Evolutionary conservation across 1,140 invertebrate species (phyloP), one percentile per base, ranked within the genome.

Genomic region (Ips typographus): DNA sequence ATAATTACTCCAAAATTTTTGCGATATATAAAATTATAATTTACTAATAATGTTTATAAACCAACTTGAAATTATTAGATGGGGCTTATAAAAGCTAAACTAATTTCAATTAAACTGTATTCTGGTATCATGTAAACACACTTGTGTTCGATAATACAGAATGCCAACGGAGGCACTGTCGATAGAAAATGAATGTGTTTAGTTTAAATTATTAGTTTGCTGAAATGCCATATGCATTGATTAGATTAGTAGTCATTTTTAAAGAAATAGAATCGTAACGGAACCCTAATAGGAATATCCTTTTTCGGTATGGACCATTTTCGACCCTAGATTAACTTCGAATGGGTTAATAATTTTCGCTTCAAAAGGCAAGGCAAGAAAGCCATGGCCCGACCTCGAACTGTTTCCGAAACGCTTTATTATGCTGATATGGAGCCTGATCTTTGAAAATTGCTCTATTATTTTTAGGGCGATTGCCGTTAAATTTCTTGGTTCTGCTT

Each of bases 331-430:
- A 67, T 67, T 67, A 67, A 67, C 65, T 67, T 59, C 58, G 65
- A 67, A 67, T 67, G 65, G 56, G 55, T 67, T 67, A 67, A 67
- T 67, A 59, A 67, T 59, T 67, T 67, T 67, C 65, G 64, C 53
- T 66, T 55, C 64, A 57, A 40, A 66, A 53, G 43, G 64, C 64
- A 64, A 64, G 47, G 61, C 61, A 64, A 64, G 61, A 64, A 64
- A 40, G 57, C 57, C 57, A 59, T 41, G 61, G 61, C 40, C 37
- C 44, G 61, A 51, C 47, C 61, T 64, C 61, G 61, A 64, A 64
- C 47, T 64, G 61, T 64, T 52, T 64, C 61, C 61, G 61, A 64
- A 64, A 53, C 61, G 61, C 37, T 64, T 64, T 64, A 64, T 64
- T 64, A 64, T 64, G 49, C 61, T 64, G 61, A 64, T 64, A 64